Percentiles rank a stretch among this genome's conserved stretches.
Evolutionary conservation across 64 coral and sea anemone genomes (phyloP).

Genomic region (Catalaphyllia jardinei): DNA sequence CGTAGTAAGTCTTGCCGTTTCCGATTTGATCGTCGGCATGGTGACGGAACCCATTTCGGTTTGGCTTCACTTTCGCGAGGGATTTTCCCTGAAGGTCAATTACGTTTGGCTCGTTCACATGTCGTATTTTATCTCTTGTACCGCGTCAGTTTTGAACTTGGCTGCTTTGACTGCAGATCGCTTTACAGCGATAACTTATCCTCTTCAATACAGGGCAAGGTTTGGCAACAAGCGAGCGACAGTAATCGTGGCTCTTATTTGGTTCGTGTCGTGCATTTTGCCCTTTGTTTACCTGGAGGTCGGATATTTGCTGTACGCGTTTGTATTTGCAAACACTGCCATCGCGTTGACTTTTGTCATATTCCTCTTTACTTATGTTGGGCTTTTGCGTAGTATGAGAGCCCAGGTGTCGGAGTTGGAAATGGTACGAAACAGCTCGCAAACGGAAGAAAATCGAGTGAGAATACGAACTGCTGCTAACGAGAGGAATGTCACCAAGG

Average conservation of each 20-base stretch:
- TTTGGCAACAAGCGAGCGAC: not conserved
- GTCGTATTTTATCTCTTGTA: constrained; percentile 47
- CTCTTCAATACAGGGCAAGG: constrained; percentile 28
- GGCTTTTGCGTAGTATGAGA: constrained; percentile 52
- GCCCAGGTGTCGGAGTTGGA: constrained; percentile 53
- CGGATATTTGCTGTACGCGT: constrained; percentile 60
- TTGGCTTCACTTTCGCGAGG: constrained; percentile 38
- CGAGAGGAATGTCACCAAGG: constrained; percentile 68
- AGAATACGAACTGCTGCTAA: constrained; percentile 2
- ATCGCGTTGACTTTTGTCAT: constrained; percentile 57
- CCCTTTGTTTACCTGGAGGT: constrained; percentile 63
- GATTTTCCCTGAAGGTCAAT: not conserved
- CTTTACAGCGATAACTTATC: constrained; percentile 40
- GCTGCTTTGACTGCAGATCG: constrained; percentile 46
- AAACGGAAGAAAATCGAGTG: constrained; percentile 23
- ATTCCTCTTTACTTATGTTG: constrained; percentile 47
- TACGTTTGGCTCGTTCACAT: constrained; percentile 4
- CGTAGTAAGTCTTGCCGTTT: constrained; percentile 46
- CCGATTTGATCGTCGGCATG: constrained; percentile 37
- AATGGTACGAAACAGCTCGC: constrained; percentile 16
- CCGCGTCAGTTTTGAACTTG: constrained; percentile 44
- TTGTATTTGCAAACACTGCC: constrained; percentile 72
- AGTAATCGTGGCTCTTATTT: constrained; percentile 10
- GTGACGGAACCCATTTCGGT: constrained; percentile 45
- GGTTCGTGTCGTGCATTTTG: constrained; percentile 45